Evolutionary conservation across 35 echinoderm and acorn worm genomes (phyloP).

Genomic region (Amphiura filiformis): DNA sequence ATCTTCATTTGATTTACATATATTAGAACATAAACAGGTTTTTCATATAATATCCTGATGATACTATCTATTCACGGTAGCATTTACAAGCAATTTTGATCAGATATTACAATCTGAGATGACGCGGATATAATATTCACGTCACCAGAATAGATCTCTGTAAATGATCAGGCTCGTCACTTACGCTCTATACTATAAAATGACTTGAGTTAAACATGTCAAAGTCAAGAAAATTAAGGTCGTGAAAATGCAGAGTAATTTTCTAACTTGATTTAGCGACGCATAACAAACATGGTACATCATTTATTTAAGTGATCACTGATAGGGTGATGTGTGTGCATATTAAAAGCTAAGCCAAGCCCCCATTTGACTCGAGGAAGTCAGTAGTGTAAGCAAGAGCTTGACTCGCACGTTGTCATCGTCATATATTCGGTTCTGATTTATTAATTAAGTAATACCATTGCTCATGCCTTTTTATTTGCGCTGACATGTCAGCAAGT

Average conservation of each 20-base stretch:
- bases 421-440: slow-evolving; percentile 36
- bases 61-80: no score
- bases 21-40: no score
- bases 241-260: neutral
- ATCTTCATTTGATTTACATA: no score
- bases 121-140: no score
- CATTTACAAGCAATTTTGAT: no score
- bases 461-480: slow-evolving; percentile 35
- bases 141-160: no score
- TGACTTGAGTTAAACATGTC: neutral
- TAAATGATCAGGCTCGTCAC: no score
- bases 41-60: no score
- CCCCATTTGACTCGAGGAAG: neutral
- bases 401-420: neutral
- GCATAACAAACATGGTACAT: neutral
- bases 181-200: no score
- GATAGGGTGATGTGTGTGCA: neutral
- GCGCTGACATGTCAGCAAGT: slow-evolving; percentile 30
- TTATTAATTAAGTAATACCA: slow-evolving; percentile 45
- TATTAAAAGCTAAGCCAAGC: neutral
- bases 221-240: neutral
- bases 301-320: neutral
- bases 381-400: neutral
- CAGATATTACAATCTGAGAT: no score
- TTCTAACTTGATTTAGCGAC: neutral